Conservation (phyloP, 2,888 invertebrate genomes). For the Hirtodrosophila trivittata region DNA sequence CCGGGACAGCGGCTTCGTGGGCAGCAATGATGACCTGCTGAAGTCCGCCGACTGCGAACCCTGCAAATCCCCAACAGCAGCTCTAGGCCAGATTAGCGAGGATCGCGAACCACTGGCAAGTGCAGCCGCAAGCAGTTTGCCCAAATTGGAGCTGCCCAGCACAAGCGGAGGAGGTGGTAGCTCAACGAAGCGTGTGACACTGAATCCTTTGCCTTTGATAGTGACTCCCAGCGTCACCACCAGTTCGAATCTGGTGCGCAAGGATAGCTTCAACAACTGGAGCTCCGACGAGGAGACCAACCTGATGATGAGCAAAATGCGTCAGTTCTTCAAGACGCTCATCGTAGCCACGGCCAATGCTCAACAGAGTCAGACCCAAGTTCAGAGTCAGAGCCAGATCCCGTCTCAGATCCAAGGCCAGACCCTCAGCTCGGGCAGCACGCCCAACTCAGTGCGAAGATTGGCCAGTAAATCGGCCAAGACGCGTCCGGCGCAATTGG, state of each 20-base stretch:
- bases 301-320: slow-evolving; percentile 97
- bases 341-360: slow-evolving; percentile 87
- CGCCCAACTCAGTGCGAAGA: slow-evolving; percentile 54
- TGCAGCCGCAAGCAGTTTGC: slow-evolving; percentile 7
- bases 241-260: slow-evolving; percentile 86
- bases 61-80: slow-evolving; percentile 70
- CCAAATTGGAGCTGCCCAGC: slow-evolving; percentile 54
- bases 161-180: slow-evolving; percentile 35
- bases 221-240: slow-evolving; percentile 81
- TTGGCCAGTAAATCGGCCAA: slow-evolving; percentile 63
- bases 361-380: slow-evolving; percentile 83
- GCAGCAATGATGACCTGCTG: slow-evolving; percentile 93
- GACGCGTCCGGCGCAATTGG: slow-evolving; percentile 92
- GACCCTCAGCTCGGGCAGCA: slow-evolving; percentile 36
- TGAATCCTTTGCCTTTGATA: slow-evolving; percentile 20
- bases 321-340: slow-evolving; percentile 95
- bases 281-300: slow-evolving; percentile 97
- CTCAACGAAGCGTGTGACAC: slow-evolving; percentile 14
- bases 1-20: slow-evolving; percentile 94
- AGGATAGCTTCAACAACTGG: slow-evolving; percentile 97
- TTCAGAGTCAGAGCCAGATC: slow-evolving; percentile 81
- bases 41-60: slow-evolving; percentile 85
- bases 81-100: slow-evolving; percentile 76
- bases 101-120: slow-evolving; percentile 82
- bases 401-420: slow-evolving; percentile 75